Base-by-base conservation (phyloP, 1,140 invertebrate genomes). In the Contarinia nasturtii region DNA sequence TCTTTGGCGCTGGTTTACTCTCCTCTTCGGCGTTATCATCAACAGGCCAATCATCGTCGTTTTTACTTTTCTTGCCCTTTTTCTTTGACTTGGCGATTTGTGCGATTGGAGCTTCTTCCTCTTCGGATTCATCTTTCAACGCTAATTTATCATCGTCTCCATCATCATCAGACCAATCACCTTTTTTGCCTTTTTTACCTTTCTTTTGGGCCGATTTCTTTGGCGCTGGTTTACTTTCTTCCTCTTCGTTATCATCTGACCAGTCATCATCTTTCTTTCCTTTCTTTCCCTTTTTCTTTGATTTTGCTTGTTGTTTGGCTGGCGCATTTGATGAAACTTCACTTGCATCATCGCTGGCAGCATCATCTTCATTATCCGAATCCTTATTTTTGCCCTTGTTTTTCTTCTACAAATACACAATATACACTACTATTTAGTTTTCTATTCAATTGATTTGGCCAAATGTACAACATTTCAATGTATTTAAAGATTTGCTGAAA, bases 291-390 rank as follows among this genome's bases (percentile, higher is more conserved):
- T 54, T 50, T 52, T 51, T 45, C 49, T 65, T 65, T 55, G 57
- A 60, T 57, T 51, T 58, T 53, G 43, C 50, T 55, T 51, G 60
- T 47, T 67, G 65, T 7, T 51, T 48, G 2, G 53, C 50, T 40
- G 58, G 54, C 48, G 62, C 64, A 27, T 50, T 49, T 46, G 53
- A 52, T 51, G 63, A 64, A 52, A 58, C 65, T n/a, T 59, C 58
- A 18, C 40, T 33, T 33, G 49, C 47, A n/a, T 44, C 63, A 38
- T 69, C 64, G 46, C 63, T 57, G 7, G 67, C 61, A 36, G 58
- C 57, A 20, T 65, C 55, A 37, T 68, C 56, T 41, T 74, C 72
- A 11, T 76, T 71, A 34, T 66, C 68, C 8, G 62, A 65, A 20
- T 52, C 52, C 12, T 17, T 15, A 53, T 51, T 15, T 49, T 51